Base-by-base conservation (phyloP, 2,113 vertebrate genomes). In the Caloenas nicobarica region DNA sequence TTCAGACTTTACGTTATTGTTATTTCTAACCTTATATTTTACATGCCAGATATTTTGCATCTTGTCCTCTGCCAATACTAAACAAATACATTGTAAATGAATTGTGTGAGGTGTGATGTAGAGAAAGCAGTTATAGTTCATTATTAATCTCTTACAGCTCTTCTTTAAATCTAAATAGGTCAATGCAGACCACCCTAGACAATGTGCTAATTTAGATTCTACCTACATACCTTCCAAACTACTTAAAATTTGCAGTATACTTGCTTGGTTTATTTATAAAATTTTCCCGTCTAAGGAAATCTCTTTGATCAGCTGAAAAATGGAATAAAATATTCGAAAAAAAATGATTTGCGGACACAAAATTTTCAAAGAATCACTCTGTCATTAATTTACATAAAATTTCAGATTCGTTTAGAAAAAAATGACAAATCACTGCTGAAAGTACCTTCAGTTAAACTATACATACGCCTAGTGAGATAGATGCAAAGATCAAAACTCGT, bases 401-500 rank as follows among this genome's bases (percentile, higher is more conserved):
- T 97, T 97, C 89, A 95, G 61, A 96, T 98, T 98, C 80, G 96
- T 98, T 98, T 97, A 90, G 68, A 42, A 97, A 97, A 92, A 96
- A 97, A 96, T 94, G 94, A 93, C 93, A 98, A 96, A 97, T 95
- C 88, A 95, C 91, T 96, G 91, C 93, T 96, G 94, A 98, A 97
- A 97, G 80, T 53, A 78, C 11, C 0, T 91, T 97, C 62, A 8
- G 87, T 97, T 95, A 95, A 96, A 94, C 92, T 91, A 65, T 70
- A 68, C 61, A 89, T 61, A 97, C 96, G 79, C 44, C 31, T 95
- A 74, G 70, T 79, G 60, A 54, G 31, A 50, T 87, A 94, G 88
- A 93, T 64, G 61, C 54, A 95, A 89, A 97, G 88, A 96, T 97
- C 93, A 95, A 97, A 96, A 93, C 78, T 64, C 26, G 62, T 81